Evolutionary conservation across 2,888 invertebrate genomes (phyloP).

Genomic region (Kryphioiulus occultus): DNA sequence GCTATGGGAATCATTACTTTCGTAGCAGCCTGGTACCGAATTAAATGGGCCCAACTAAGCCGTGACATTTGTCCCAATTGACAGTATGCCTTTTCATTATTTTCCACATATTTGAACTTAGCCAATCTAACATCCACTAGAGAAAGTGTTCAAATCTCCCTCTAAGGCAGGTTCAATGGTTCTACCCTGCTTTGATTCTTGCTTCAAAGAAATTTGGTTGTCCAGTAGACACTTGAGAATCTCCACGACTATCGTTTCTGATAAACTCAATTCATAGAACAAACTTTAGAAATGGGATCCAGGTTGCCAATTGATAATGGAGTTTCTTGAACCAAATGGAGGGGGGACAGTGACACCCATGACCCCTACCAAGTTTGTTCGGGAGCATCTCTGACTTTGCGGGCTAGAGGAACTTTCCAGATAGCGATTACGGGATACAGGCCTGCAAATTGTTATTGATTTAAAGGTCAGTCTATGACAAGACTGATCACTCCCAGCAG

Average conservation of each 20-base stretch:
- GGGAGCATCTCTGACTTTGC: background rate
- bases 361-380: background rate
- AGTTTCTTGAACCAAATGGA: slow-evolving; percentile 20
- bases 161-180: no score
- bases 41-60: background rate
- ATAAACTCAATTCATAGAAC: background rate
- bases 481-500: background rate
- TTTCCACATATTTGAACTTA: no score
- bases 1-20: no score
- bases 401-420: background rate
- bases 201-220: no score
- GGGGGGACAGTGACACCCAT: background rate
- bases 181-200: no score
- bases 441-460: background rate
- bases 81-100: background rate
- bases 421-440: background rate
- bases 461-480: background rate
- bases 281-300: background rate
- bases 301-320: background rate
- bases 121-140: no score
- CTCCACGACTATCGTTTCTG: background rate
- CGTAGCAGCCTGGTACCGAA: background rate
- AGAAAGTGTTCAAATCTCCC: no score
- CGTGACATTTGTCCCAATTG: background rate
- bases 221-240: no score